Conservation (phyloP, 2,888 invertebrate species). For the Drosophila macrothrix region DNA sequence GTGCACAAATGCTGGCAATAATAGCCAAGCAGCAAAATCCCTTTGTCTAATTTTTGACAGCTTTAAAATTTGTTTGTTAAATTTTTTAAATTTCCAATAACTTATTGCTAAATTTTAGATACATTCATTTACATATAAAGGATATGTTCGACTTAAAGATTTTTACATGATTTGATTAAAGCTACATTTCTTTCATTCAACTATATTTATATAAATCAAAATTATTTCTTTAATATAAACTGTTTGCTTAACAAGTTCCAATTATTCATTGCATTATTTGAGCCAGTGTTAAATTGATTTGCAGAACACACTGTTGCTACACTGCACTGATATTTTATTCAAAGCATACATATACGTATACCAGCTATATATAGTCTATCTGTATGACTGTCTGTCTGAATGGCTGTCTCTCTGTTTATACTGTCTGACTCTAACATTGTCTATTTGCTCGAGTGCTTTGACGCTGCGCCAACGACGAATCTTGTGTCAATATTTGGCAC, state of each 20-base stretch:
- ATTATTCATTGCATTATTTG: neutral
- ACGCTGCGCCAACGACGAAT: slow-evolving; percentile 58
- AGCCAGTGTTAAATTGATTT: slow-evolving; percentile 29
- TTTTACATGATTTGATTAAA: neutral
- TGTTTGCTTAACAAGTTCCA: neutral
- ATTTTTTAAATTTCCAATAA: neutral
- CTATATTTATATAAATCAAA: neutral
- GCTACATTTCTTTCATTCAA: neutral
- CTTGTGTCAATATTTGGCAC: slow-evolving; percentile 77
- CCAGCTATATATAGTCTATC: neutral
- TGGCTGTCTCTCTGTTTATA: neutral
- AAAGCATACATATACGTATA: neutral
- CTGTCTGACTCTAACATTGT: slow-evolving; percentile 49
- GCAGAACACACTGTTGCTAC: slow-evolving; percentile 30
- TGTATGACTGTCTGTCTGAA: neutral
- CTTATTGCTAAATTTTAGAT: neutral
- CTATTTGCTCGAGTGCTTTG: slow-evolving; percentile 76
- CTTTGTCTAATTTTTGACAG: neutral
- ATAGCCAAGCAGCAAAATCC: neutral
- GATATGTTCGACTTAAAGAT: neutral
- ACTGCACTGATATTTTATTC: slow-evolving; percentile 7
- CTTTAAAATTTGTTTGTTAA: neutral
- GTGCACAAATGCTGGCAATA: neutral
- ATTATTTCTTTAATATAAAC: neutral
- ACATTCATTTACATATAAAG: neutral